A percentile compares a stretch with the other conserved stretches of the same genome.
phyloP scores from a whole-genome alignment of 2,797 vertebrate genomes.

The Enteromius fasciolatus region DNA sequence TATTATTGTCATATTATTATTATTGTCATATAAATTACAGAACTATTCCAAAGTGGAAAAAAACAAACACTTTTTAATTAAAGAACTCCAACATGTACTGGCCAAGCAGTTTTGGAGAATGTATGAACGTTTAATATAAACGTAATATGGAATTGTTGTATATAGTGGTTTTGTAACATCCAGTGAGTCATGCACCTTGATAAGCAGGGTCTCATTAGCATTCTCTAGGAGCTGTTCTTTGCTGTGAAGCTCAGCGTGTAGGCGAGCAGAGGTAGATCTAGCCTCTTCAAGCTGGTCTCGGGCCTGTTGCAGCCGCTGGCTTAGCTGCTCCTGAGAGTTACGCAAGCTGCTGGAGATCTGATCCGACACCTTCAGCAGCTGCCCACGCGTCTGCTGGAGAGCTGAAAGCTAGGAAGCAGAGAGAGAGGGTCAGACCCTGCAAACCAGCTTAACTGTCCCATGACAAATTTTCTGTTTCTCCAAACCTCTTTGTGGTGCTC shows the following conservation, averaged over 20 bases:
- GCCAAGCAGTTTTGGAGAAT: not conserved
- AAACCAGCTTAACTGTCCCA: slow-evolving; percentile 1
- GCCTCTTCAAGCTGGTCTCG: slow-evolving; percentile 80
- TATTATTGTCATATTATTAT: not conserved
- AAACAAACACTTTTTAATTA: not conserved
- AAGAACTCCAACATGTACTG: not conserved
- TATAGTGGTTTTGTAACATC: slow-evolving; percentile 51
- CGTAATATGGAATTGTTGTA: not conserved
- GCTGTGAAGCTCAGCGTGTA: slow-evolving; percentile 74
- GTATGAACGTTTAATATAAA: not conserved
- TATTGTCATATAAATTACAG: not conserved
- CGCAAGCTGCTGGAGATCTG: slow-evolving; percentile 66
- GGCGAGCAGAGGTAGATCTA: slow-evolving; percentile 66
- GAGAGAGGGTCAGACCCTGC: not conserved
- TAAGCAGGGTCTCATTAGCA: slow-evolving; percentile 76
- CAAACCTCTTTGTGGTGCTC: slow-evolving; percentile 70
- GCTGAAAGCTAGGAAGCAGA: slow-evolving; percentile 64
- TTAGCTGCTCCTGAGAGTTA: slow-evolving; percentile 72
- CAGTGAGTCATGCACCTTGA: slow-evolving; percentile 71
- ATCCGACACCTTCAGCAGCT: slow-evolving; percentile 70
- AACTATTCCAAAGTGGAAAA: not conserved
- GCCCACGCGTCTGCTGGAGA: slow-evolving; percentile 72
- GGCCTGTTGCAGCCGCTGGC: slow-evolving; percentile 77
- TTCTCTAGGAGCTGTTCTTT: slow-evolving; percentile 74
- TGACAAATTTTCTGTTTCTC: slow-evolving; percentile 3